Evolutionary conservation across 2,888 invertebrate species (phyloP).

Genomic region (Empis livida): DNA sequence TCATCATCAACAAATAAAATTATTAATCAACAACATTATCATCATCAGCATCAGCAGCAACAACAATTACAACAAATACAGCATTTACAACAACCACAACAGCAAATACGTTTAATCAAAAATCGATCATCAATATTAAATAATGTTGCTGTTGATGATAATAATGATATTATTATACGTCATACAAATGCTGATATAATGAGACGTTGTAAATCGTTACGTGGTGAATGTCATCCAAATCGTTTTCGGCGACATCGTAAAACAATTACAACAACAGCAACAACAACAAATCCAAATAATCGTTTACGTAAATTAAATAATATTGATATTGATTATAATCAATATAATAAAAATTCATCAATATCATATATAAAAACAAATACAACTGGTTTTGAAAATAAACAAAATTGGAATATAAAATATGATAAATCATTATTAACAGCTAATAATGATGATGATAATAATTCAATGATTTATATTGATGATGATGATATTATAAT

Average conservation of each 20-base stretch:
- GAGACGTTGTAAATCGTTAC: constrained; percentile 16
- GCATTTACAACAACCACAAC: too few species aligned
- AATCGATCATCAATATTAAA: too few species aligned
- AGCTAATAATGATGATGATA: neutral
- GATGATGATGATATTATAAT: neutral
- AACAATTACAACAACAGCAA: constrained; percentile 7
- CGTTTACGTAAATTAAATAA: neutral
- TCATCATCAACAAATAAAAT: too few species aligned
- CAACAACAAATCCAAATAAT: neutral
- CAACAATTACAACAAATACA: too few species aligned
- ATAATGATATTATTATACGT: neutral
- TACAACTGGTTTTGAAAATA: neutral
- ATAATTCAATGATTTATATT: neutral
- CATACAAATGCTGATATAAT: constrained; percentile 4
- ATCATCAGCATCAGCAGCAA: too few species aligned
- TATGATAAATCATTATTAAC: constrained; percentile 4
- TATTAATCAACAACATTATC: too few species aligned
- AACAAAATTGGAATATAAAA: constrained; percentile 1
- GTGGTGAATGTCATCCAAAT: constrained; percentile 17
- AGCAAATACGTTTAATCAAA: too few species aligned
- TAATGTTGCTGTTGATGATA: too few species aligned
- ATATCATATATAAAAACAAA: neutral
- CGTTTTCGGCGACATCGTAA: constrained; percentile 14
- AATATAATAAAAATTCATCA: neutral
- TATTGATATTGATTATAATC: neutral